These are phyloP conservation scores for Diplodus sargus DNA, from an alignment of 2,797 vertebrate genomes.

Conservation along the genomic window DNA sequence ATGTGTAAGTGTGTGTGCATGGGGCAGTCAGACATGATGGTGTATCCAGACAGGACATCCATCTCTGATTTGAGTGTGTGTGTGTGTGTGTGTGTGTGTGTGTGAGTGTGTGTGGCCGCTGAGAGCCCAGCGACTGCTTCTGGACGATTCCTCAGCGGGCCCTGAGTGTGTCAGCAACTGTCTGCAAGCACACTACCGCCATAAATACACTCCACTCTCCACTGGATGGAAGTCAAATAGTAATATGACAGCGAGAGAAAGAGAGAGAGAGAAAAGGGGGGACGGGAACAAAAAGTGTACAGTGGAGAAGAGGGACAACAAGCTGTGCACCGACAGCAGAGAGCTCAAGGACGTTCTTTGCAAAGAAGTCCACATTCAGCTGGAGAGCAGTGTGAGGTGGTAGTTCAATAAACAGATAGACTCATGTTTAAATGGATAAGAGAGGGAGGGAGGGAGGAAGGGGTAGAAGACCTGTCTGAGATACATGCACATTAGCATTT, in stretches of 20 bases:
- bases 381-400: constrained; percentile 46
- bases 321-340: constrained; percentile 57
- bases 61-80: constrained; percentile 31
- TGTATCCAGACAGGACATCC: constrained; percentile 45
- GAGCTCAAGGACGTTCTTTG: constrained; percentile 57
- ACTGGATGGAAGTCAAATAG: constrained; percentile 61
- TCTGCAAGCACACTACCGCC: constrained; percentile 44
- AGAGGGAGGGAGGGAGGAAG: constrained; percentile 12
- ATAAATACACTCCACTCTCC: constrained; percentile 57
- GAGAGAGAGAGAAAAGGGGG: not conserved
- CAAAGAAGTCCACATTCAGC: constrained; percentile 43
- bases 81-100: not conserved
- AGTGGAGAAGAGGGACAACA: constrained; percentile 32
- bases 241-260: constrained; percentile 48
- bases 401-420: constrained; percentile 55
- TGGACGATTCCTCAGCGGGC: constrained; percentile 58
- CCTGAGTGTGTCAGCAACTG: constrained; percentile 63
- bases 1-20: constrained; percentile 35
- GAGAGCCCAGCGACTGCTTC: constrained; percentile 43
- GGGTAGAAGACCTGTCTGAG: constrained; percentile 61
- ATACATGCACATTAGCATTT: constrained; percentile 71
- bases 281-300: constrained; percentile 26
- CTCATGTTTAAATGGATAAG: constrained; percentile 78
- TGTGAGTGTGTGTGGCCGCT: constrained; percentile 25
- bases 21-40: constrained; percentile 30